Conservation (phyloP, 2,113 vertebrate genomes). For the Copsychus sechellarum region DNA sequence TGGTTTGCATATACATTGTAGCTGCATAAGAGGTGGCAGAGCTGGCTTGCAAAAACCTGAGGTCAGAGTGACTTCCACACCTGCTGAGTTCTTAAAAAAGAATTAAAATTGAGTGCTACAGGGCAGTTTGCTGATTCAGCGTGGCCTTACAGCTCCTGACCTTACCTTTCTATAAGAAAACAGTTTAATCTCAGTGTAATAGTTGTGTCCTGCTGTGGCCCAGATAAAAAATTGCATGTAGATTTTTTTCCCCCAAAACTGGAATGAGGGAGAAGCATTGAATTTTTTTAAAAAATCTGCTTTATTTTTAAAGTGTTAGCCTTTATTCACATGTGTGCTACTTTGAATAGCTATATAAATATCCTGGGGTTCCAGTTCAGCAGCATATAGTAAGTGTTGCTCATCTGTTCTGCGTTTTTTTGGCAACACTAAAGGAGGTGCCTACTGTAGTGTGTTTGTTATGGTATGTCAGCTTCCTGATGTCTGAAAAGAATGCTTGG, state of each 20-base stretch:
- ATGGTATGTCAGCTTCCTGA: not conserved
- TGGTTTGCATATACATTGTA: not conserved
- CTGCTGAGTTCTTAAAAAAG: slow-evolving; percentile 25
- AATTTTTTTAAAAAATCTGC: not conserved
- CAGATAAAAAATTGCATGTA: not conserved
- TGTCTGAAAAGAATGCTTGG: not conserved
- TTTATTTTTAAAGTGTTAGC: not conserved
- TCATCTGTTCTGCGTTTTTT: not conserved
- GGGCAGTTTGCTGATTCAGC: slow-evolving; percentile 28
- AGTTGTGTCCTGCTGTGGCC: not conserved
- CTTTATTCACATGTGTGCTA: not conserved
- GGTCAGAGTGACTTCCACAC: slow-evolving; percentile 22
- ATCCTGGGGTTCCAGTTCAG: not conserved
- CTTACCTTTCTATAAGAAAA: not conserved
- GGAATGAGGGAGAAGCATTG: not conserved
- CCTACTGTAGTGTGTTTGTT: not conserved
- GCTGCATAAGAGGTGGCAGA: not conserved
- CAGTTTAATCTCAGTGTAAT: not conserved
- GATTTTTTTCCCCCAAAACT: not conserved
- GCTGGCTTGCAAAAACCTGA: not conserved
- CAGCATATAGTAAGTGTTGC: not conserved
- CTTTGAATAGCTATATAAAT: not conserved
- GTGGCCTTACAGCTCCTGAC: not conserved
- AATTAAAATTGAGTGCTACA: not conserved
- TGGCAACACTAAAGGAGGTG: not conserved